These are phyloP conservation scores for Charadrius vociferus DNA, from an alignment of 2,113 vertebrate genomes.

Conservation along the genomic window DNA sequence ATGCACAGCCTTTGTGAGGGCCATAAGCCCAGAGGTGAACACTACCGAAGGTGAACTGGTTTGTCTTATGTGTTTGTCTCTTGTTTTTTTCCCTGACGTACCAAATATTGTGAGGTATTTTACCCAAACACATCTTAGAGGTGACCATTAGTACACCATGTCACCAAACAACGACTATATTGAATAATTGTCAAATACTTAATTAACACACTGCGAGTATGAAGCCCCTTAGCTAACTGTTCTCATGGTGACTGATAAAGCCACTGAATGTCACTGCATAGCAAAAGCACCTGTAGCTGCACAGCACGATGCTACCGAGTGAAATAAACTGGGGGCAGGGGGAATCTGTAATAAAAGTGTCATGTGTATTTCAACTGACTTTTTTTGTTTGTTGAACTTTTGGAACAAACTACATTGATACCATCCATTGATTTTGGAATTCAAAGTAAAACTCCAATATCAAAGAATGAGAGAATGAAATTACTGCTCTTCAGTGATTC, in stretches of 20 bases:
- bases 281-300: background rate
- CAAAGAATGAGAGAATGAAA: background rate
- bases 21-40: background rate
- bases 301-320: background rate
- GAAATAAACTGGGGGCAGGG: background rate
- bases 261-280: background rate
- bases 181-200: background rate
- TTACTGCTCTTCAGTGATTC: background rate
- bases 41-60: background rate
- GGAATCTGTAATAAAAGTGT: background rate
- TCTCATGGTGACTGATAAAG: background rate
- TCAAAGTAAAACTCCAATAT: background rate
- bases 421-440: background rate
- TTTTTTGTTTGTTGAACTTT: background rate
- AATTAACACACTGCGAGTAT: background rate
- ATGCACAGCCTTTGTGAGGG: background rate
- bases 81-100: background rate
- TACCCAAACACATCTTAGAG: fast-evolving
- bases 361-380: background rate
- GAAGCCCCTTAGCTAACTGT: background rate
- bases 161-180: background rate
- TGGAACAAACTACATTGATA: background rate
- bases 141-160: background rate
- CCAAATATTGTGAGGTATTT: background rate
- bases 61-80: background rate